Evolutionary conservation across 2,797 vertebrate genomes (phyloP), one percentile per base, ranked within the genome.

Genomic region (Cichlasoma orientale): DNA sequence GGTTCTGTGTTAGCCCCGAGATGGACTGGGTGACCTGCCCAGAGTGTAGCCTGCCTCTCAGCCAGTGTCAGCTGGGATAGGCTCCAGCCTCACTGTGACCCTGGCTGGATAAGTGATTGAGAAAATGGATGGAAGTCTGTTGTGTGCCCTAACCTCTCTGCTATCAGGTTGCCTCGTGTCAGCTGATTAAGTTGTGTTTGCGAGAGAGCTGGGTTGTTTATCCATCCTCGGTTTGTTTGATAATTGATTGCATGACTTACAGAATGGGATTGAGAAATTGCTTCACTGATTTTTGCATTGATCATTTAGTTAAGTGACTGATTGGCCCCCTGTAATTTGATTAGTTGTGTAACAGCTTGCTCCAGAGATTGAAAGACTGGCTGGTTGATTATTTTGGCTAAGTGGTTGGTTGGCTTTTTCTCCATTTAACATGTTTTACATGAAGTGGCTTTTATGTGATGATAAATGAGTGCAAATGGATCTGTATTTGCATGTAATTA

Each of bases 401-500:
- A 79, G 21, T 54, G 38, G 53, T 52, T 72, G 21, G 47, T 63
- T 72, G 78, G n/a, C 10, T 80, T 81, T 86, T 74, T 44, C 38
- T 38, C 52, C 19, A 54, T 74, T 74, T 66, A 52, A 79, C 80
- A 56, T 74, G 61, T 79, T 80, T 86, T 69, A 82, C 75, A 81
- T 69, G 21, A 84, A 82, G 47, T 70, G 50, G 31, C 25, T 80
- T 81, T 87, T 50, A 83, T 72, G 59, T 44, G 52, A 57, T 76
- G 56, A 79, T 54, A 66, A 66, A 82, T 88, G 29, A 73, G 55
- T 52, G 56, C 50, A 76, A 74, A 85, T 86, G 41, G 44, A 53
- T 86, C 58, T 14, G 29, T 79, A 82, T 86, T 85, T 88, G 74
- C 72, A 78, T 82, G 63, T 79, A 78, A 91, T 88, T 79, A 81